These are phyloP conservation scores for Poeciliopsis presidionis DNA, from an alignment of 2,797 vertebrate genomes.

Conservation along the genomic window DNA sequence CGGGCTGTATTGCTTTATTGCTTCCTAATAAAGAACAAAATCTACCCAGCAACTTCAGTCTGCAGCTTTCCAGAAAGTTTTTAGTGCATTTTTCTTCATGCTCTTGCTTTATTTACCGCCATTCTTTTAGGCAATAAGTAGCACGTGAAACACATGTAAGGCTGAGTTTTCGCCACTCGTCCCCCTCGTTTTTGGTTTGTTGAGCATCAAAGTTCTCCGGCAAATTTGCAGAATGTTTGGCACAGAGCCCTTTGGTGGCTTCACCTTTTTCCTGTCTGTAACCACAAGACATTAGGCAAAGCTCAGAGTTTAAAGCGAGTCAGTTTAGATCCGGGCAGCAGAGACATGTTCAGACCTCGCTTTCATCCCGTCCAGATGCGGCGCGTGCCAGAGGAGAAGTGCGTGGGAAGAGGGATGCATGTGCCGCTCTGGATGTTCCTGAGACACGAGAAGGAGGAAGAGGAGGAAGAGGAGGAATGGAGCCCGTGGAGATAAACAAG, in stretches of 20 bases:
- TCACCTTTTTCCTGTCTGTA: constrained; percentile 46
- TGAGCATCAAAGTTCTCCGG: constrained; percentile 14
- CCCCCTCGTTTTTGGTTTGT: constrained; percentile 13
- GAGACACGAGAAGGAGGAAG: constrained; percentile 51
- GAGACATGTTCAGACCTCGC: constrained; percentile 52
- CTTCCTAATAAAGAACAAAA: constrained; percentile 2
- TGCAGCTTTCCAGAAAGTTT: constrained; percentile 1
- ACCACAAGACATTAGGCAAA: constrained; percentile 48
- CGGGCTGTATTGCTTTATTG: constrained; percentile 15
- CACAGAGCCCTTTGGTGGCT: constrained; percentile 27
- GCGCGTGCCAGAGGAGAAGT: constrained; percentile 45
- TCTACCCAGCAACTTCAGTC: constrained; percentile 13
- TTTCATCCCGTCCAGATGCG: constrained; percentile 50
- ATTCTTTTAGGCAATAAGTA: constrained; percentile 29
- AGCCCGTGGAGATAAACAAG: constrained; percentile 24
- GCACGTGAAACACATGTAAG: constrained; percentile 52
- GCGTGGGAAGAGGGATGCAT: constrained; percentile 37
- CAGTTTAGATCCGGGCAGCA: constrained; percentile 67
- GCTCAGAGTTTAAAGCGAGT: constrained; percentile 53
- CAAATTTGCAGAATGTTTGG: constrained; percentile 53
- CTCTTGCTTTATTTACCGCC: constrained; percentile 29
- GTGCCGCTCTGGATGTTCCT: constrained; percentile 52
- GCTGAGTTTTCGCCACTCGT: constrained; percentile 51
- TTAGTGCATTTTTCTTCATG: constrained; percentile 13
- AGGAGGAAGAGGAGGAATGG: constrained; percentile 27